Percentiles rank a stretch among this genome's conserved stretches.
Conservation (phyloP, 2,113 vertebrate genomes). For the Xiphorhynchus elegans region DNA sequence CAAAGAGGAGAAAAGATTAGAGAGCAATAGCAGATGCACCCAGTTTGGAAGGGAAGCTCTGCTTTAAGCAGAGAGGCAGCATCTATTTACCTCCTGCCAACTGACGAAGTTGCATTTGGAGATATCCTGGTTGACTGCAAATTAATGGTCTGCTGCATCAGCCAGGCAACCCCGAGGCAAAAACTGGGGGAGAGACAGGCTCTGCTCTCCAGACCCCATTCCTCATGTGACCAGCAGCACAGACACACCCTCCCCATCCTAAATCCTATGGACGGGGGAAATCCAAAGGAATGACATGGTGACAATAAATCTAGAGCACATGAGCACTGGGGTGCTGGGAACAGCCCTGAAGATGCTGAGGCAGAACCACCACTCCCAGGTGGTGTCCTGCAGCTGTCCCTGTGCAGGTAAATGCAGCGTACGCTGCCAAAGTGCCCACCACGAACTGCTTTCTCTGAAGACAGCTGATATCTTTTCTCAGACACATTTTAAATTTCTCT, state of each 20-base stretch:
- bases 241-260: background rate
- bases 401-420: rapidly evolving
- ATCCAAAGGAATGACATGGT: rapidly evolving
- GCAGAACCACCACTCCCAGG: background rate
- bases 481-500: background rate
- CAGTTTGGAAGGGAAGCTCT: background rate
- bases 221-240: background rate
- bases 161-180: background rate
- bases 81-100: background rate
- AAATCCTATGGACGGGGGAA: background rate
- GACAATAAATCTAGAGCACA: background rate
- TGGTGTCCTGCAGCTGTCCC: background rate
- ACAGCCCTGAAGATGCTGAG: background rate
- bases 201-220: background rate
- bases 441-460: background rate
- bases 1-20: background rate
- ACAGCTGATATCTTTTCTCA: background rate
- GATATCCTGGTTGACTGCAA: background rate
- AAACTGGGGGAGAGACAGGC: background rate
- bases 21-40: background rate
- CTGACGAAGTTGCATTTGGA: background rate
- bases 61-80: background rate
- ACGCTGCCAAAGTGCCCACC: rapidly evolving
- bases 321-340: background rate
- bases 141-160: background rate